Conservation (phyloP, 1,140 invertebrate species). For the Aphaenogaster floridana region DNA sequence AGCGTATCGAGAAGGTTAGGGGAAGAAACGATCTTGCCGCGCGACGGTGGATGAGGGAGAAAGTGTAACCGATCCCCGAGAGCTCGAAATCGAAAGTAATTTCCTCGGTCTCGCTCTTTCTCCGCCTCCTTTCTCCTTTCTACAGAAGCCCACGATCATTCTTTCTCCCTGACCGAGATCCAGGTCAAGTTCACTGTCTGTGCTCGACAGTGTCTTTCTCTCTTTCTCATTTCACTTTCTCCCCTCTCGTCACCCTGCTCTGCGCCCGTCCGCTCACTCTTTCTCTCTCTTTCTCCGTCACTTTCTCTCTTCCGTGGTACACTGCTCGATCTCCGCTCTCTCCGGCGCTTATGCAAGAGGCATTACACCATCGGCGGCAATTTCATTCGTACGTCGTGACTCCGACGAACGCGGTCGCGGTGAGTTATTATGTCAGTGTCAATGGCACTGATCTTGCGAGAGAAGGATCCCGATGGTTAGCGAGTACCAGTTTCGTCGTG, state of each 20-base stretch:
- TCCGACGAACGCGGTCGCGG: conserved; percentile 22
- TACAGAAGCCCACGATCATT: conserved; percentile 75
- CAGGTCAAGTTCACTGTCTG: conserved; percentile 81
- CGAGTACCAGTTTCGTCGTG: conserved; percentile 53
- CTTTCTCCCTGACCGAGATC: conserved; percentile 79
- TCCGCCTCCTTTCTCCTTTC: conserved; percentile 78
- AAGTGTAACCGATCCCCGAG: conserved; percentile 76
- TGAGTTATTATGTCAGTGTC: conserved; percentile 79
- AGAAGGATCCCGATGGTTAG: conserved; percentile 25
- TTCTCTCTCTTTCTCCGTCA: conserved; percentile 22
- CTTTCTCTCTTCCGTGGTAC: conserved; percentile 51
- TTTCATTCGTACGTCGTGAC: conserved; percentile 69
- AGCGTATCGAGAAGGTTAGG: not conserved
- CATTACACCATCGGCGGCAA: conserved; percentile 56
- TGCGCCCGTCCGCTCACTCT: not conserved
- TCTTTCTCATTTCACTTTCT: conserved; percentile 71
- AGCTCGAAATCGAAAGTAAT: conserved; percentile 80
- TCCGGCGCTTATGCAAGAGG: conserved; percentile 64
- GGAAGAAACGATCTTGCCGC: conserved; percentile 43
- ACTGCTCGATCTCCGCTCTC: conserved; percentile 23
- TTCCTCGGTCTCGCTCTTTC: conserved; percentile 75
- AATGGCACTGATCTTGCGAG: conserved; percentile 73
- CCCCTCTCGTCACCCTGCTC: conserved; percentile 31
- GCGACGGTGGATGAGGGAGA: conserved; percentile 61
- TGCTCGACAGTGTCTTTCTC: conserved; percentile 69